These are phyloP conservation scores for Cryptophagus acutangulus DNA, from an alignment of 2,888 invertebrate genomes.

Conservation along the genomic window DNA sequence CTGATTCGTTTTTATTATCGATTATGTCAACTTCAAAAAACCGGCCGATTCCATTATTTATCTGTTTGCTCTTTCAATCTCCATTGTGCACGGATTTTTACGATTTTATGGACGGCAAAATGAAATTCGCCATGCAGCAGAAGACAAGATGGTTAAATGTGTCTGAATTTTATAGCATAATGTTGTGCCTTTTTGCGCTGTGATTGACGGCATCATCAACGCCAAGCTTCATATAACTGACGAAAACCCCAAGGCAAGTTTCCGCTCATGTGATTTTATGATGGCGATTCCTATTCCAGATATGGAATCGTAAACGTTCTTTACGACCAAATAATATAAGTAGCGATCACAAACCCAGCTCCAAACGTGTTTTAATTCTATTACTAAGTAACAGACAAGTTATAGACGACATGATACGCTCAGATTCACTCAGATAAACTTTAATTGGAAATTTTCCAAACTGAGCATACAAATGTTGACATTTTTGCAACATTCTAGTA, in stretches of 20 bases:
- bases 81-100: no score
- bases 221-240: background rate
- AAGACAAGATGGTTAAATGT: background rate
- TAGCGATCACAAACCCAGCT: background rate
- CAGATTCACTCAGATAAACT: slow-evolving; percentile 29
- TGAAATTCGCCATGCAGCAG: no score
- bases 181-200: background rate
- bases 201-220: slow-evolving; percentile 1
- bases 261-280: slow-evolving; percentile 8
- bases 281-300: slow-evolving; percentile 17
- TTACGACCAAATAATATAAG: slow-evolving; percentile 17
- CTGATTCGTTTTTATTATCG: slow-evolving; percentile 24
- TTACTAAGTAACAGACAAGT: background rate
- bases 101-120: no score
- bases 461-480: no score
- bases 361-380: slow-evolving; percentile 1
- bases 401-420: background rate
- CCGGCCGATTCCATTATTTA: no score
- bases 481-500: no score
- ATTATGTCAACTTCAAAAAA: slow-evolving; percentile 20
- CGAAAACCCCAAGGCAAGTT: background rate
- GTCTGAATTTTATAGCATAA: slow-evolving; percentile 1
- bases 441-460: no score
- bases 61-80: background rate
- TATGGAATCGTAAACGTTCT: slow-evolving; percentile 14